Evolutionary conservation across 53 echinoderm and acorn worm genomes (phyloP).

Genomic region (Patiria pectinifera): DNA sequence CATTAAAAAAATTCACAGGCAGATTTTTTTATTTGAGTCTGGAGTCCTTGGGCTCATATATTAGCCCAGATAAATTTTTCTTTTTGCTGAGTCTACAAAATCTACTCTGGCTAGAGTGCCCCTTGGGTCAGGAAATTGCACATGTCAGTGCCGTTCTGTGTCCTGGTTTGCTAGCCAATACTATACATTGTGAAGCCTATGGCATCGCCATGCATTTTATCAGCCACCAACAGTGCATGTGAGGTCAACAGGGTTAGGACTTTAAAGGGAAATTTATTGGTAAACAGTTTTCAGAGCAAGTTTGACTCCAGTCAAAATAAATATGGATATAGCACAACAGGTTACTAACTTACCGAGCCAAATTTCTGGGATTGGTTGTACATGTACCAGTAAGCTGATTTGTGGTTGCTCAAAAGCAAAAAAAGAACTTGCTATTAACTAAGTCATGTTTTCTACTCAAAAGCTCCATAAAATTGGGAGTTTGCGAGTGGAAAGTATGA

Average conservation of each 20-base stretch:
- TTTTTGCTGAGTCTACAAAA: slow-evolving; percentile 42
- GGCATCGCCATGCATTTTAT: neutral
- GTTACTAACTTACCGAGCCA: no score
- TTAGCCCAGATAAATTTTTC: neutral
- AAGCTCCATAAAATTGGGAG: no score
- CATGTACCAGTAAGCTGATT: no score
- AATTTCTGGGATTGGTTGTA: no score
- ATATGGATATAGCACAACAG: neutral
- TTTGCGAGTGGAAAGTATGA: no score
- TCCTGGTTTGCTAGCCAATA: neutral
- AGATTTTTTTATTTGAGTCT: neutral
- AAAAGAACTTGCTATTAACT: no score
- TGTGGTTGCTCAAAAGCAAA: no score
- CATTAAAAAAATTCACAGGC: neutral
- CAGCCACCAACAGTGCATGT: neutral
- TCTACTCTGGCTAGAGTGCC: neutral
- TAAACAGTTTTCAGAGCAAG: neutral
- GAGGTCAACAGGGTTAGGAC: slow-evolving; percentile 36
- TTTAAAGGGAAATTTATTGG: neutral
- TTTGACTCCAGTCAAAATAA: neutral
- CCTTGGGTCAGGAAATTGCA: slow-evolving; percentile 27
- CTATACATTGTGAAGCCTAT: neutral
- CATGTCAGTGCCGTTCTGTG: neutral
- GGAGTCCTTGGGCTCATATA: slow-evolving; percentile 21
- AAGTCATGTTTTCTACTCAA: no score